Evolutionary conservation across 2,113 vertebrate genomes (phyloP), one percentile per base, ranked within the genome.

Genomic region (Macheiramphus alcinus): DNA sequence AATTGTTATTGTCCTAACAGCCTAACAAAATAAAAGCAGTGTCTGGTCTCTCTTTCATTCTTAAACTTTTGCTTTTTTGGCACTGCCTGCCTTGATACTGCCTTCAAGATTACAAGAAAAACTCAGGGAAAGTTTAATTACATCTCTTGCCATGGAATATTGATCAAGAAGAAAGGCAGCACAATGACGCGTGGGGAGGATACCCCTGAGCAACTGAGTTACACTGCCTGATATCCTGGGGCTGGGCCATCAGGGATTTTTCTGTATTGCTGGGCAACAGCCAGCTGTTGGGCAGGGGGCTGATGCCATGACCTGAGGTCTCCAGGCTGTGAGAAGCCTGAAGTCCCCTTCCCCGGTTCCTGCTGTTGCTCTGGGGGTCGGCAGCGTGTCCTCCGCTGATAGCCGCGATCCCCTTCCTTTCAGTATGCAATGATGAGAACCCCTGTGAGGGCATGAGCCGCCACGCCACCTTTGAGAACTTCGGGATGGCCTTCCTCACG

Each of bases 401-500:
- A 71, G 48, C 29, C 22, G 47, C 1, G 0, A 48, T 86, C 38
- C 34, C 36, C 53, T 93, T 71, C 32, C 31, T 96, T 94, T 29
- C 98, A 99, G 99, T 99, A 84, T 99, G 99, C 96, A 99, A 99
- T 3, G 99, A 99, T 15, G 99, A 99, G 94, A 99, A 99, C 86
- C 99, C 99, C 1, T 99, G 99, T 18, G 99, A 99, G 95, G 99
- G 99, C 65, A 99, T 99, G 99, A 99, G 99, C 97, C 99, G 99
- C 86, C 99, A 99, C 2, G 99, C 99, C 94, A 99, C 99, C 86
- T 99, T 99, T 74, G 99, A 99, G 94, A 99, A 99, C 97, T 99
- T 99, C 13, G 99, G 99, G 97, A 99, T 99, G 99, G 99, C 99
- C 68, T 99, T 99, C 97, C 99, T 99, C 96, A 99, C 99, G 0